Evolutionary conservation across 1,140 invertebrate genomes (phyloP).

Genomic region (Caerostris extrusa): DNA sequence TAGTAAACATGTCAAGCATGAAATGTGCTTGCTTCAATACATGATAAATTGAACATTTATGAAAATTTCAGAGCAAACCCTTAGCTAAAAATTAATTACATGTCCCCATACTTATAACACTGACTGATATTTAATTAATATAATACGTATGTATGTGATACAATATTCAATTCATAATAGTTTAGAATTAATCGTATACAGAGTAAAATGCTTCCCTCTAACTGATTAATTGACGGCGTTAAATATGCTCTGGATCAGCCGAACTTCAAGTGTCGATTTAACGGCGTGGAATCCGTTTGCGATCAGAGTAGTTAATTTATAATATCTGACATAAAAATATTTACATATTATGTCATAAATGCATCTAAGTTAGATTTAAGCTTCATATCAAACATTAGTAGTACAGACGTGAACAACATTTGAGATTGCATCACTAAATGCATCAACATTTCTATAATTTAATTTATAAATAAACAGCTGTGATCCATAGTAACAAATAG

Average conservation of each 20-base stretch:
- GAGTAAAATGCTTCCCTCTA: neutral
- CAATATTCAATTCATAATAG: neutral
- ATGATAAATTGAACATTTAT: too few species aligned
- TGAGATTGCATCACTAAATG: too few species aligned
- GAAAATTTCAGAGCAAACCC: too few species aligned
- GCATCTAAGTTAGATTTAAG: neutral
- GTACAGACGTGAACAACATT: neutral
- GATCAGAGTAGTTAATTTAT: neutral
- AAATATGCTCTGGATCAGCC: conserved; percentile 5
- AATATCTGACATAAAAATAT: neutral
- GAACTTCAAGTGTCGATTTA: neutral
- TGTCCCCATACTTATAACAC: neutral
- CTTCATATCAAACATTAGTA: neutral
- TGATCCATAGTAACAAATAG: too few species aligned
- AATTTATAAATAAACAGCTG: too few species aligned
- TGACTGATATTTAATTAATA: neutral
- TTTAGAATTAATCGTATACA: neutral
- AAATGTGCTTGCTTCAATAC: too few species aligned
- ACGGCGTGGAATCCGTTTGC: neutral
- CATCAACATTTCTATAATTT: too few species aligned
- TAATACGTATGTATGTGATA: neutral
- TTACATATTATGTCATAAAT: conserved; percentile 7
- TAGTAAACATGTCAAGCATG: too few species aligned
- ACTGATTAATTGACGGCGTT: conserved; percentile 3
- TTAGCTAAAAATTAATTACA: too few species aligned